Conservation (phyloP, 2,797 vertebrate genomes). For the Tokudaia muenninki region DNA sequence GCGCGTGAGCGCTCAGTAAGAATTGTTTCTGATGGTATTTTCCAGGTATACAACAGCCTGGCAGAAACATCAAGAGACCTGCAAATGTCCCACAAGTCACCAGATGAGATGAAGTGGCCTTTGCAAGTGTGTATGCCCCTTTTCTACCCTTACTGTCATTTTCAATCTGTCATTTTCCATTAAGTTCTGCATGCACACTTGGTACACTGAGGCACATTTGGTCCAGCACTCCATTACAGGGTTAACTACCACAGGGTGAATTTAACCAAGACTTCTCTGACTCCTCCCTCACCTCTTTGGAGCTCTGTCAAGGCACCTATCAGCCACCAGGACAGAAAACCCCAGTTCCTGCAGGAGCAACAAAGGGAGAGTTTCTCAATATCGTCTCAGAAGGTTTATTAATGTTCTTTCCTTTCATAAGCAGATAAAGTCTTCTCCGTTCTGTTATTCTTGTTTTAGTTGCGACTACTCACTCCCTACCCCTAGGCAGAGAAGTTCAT, state of each 20-base stretch:
- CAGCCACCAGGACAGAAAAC: not conserved
- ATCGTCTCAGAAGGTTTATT: not conserved
- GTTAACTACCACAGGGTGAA: not conserved
- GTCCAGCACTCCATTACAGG: not conserved
- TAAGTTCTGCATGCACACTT: not conserved
- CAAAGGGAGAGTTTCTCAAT: not conserved
- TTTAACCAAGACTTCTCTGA: not conserved
- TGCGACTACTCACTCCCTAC: too few relatives aligned
- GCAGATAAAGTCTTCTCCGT: not conserved
- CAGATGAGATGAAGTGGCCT: not conserved
- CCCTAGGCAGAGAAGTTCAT: not conserved
- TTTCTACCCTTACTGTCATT: not conserved
- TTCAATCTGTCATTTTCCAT: too few relatives aligned
- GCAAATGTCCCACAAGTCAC: not conserved
- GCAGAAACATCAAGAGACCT: not conserved
- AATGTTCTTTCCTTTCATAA: not conserved
- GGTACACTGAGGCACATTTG: not conserved
- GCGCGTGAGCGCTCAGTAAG: accelerated
- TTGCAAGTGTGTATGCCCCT: not conserved
- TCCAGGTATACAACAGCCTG: not conserved
- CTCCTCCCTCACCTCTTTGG: not conserved
- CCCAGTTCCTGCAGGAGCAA: not conserved
- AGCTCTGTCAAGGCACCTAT: not conserved
- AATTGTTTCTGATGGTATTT: not conserved
- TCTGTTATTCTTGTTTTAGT: not conserved